A percentile compares a stretch with the other conserved stretches of the same genome.
Conservation (phyloP, 2,888 invertebrate species). For the Chloroclysta siterata region DNA sequence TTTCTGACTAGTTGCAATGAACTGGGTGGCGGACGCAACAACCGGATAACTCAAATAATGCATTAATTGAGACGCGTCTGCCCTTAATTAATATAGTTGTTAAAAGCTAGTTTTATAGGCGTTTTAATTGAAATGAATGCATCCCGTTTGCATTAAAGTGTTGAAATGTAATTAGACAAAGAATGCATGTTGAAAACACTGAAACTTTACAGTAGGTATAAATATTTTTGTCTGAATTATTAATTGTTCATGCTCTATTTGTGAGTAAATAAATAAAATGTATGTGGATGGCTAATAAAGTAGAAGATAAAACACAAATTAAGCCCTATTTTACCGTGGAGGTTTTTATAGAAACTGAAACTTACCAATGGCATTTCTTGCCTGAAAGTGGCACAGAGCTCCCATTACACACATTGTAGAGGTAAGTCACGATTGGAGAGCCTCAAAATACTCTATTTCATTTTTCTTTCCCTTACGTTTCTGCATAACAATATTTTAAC, state of each 20-base stretch:
- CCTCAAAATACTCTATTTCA: constrained; percentile 6
- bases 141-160: constrained; percentile 6
- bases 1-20: constrained; percentile 23
- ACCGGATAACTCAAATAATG: constrained; percentile 29
- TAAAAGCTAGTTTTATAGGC: constrained; percentile 5
- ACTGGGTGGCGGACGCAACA: constrained; percentile 20
- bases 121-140: constrained; percentile 15
- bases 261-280: too few species aligned
- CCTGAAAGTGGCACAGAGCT: constrained; percentile 77
- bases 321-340: background rate
- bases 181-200: background rate
- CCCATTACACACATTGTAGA: constrained; percentile 77
- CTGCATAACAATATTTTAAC: background rate
- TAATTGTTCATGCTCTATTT: too few species aligned
- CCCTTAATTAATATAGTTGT: constrained; percentile 29
- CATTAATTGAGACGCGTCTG: constrained; percentile 26
- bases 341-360: constrained; percentile 2
- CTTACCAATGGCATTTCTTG: constrained; percentile 79
- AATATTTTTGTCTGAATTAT: too few species aligned
- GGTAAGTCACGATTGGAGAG: background rate
- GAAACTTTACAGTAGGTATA: background rate
- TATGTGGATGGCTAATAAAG: too few species aligned
- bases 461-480: background rate
- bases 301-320: too few species aligned
- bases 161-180: constrained; percentile 1